These are phyloP conservation scores for Hyles vespertilio DNA, from an alignment of 1,140 invertebrate species.

Conservation along the genomic window DNA sequence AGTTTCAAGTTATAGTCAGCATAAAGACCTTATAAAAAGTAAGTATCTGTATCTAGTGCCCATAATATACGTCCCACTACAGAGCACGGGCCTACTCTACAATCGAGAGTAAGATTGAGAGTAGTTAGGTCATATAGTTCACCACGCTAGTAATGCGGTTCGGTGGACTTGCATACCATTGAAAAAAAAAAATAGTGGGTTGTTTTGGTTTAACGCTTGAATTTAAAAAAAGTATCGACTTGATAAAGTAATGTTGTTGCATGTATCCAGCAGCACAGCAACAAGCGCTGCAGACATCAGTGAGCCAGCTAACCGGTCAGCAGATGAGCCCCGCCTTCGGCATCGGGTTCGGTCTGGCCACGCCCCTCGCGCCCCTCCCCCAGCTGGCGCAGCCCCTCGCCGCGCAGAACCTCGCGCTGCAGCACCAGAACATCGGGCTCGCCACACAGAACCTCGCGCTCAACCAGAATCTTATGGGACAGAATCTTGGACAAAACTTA, in stretches of 20 bases:
- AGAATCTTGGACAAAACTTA: constrained; percentile 56
- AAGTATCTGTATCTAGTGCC: too few relatives aligned
- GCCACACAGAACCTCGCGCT: constrained; percentile 45
- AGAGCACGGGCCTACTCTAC: too few relatives aligned
- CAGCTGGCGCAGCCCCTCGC: constrained; percentile 16
- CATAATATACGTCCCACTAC: too few relatives aligned
- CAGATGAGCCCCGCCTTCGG: constrained; percentile 36
- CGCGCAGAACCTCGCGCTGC: constrained; percentile 23
- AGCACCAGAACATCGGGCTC: constrained; percentile 45
- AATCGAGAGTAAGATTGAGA: too few relatives aligned
- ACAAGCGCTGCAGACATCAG: constrained; percentile 49
- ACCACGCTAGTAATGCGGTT: too few relatives aligned
- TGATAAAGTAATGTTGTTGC: background rate
- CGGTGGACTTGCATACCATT: too few relatives aligned
- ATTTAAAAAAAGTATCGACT: too few relatives aligned
- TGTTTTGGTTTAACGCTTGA: too few relatives aligned
- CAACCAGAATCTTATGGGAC: constrained; percentile 59
- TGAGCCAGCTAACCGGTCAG: constrained; percentile 33
- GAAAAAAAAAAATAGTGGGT: too few relatives aligned
- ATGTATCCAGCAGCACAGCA: constrained; percentile 44
- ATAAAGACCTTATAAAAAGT: too few relatives aligned
- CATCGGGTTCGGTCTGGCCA: constrained; percentile 33
- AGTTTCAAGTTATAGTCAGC: too few relatives aligned
- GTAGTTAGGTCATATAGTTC: too few relatives aligned
- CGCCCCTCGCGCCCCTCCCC: constrained; percentile 19